Evolutionary conservation across 1,140 invertebrate species (phyloP).

Genomic region (Rhyzopertha dominica): DNA sequence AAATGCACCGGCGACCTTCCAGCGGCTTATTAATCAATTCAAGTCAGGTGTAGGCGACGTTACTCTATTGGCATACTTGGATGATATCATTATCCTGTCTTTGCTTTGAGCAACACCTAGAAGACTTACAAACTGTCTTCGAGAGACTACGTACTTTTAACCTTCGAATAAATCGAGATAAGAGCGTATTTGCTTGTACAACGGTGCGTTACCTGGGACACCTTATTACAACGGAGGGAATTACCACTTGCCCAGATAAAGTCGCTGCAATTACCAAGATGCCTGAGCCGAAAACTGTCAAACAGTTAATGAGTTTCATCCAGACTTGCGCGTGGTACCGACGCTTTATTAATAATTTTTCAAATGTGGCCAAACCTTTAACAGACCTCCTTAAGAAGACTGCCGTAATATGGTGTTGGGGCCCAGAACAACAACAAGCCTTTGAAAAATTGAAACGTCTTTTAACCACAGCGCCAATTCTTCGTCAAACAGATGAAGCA

Average conservation of each 20-base stretch:
- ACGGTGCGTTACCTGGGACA: too few relatives aligned
- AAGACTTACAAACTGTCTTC: not conserved
- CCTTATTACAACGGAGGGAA: too few relatives aligned
- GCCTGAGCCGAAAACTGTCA: too few relatives aligned
- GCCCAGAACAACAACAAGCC: slow-evolving; percentile 3
- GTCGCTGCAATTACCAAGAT: too few relatives aligned
- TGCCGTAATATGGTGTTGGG: slow-evolving; percentile 33
- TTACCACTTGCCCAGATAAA: too few relatives aligned
- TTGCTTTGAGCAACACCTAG: not conserved
- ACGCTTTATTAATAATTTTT: slow-evolving; percentile 41
- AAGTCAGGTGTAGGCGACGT: not conserved
- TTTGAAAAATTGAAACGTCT: not conserved
- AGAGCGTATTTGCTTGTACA: too few relatives aligned
- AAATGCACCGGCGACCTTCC: not conserved
- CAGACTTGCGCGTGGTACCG: slow-evolving; percentile 42
- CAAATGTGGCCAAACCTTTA: slow-evolving; percentile 38
- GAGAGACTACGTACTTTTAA: slow-evolving; percentile 5
- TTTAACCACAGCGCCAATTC: not conserved
- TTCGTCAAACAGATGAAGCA: not conserved
- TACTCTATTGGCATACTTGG: not conserved
- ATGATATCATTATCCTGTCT: slow-evolving; percentile 1
- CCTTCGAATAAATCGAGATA: slow-evolving; percentile 17
- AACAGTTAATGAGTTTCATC: slow-evolving; percentile 31
- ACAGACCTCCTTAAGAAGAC: slow-evolving; percentile 37
- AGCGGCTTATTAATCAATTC: not conserved